Evolutionary conservation across 92 coral and sea anemone species (phyloP), one percentile per base, ranked within the genome.

Genomic region (Diadumene lineata): DNA sequence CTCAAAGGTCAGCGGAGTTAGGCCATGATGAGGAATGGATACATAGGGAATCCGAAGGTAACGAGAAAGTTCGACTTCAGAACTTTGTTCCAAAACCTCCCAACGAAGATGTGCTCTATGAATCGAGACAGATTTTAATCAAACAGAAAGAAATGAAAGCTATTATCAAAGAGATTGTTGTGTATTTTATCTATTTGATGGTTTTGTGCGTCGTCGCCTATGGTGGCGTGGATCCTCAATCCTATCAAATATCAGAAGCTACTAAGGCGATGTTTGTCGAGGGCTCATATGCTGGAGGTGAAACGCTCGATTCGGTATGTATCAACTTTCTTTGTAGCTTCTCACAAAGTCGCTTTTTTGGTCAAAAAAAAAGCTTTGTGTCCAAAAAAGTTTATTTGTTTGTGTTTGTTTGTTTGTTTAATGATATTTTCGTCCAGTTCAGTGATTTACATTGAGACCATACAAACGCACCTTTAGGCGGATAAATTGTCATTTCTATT

Each of bases 71-170:
- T 16, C 74, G 73, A 18, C 78, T 60, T 3, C 46, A 53, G 3
- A 75, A 67, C 24, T 72, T 85, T 21, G 82, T 89, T 0, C 85
- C 82, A 29, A 85, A 82, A 32, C 98, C 87, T 3, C 94, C 94
- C 2, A 81, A 81, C 31, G 90, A 84, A 53, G 96, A 80, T 33
- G 68, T 73, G 65, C 81, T 92, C 51, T 81, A 92, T 55, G 72
- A 80, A 51, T 58, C 81, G 32, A 70, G 96, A 24, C 90, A 86
- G 50, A 64, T 56, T 19, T 73, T 82, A 1, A 60, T 48, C 56
- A 89, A 89, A 57, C 86, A 90, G 74, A 92, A 92, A 43, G 82
- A 86, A 33, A 92, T 92, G 98, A 87, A 70, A 29, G 79, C 85
- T 15, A 87, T 92, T 22, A 74, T 92, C 32, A 69, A 64, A 29